Evolutionary conservation across 2,888 invertebrate species (phyloP).

Genomic region (Trichopoda pennipes): DNA sequence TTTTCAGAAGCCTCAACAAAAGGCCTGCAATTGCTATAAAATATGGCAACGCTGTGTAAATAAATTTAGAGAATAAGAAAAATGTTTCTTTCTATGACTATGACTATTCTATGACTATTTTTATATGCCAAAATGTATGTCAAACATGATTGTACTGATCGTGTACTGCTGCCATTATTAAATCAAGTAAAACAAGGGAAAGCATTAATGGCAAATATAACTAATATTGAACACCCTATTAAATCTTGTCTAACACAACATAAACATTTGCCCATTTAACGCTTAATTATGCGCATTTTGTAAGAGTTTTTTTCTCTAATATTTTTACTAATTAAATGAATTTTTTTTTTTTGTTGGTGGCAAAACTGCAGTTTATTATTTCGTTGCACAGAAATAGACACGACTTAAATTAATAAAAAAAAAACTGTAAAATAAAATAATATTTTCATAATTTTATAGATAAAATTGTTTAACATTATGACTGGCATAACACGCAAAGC

Average conservation of each 20-base stretch:
- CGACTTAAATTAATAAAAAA: constrained; percentile 14
- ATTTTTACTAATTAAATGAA: constrained; percentile 13
- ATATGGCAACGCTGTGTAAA: no score
- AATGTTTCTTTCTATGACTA: no score
- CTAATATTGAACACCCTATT: constrained; percentile 23
- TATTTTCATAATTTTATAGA: constrained; percentile 8
- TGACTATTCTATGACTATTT: no score
- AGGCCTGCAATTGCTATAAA: no score
- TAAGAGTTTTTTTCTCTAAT: constrained; percentile 7
- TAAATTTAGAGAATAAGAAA: no score
- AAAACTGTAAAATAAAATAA: constrained; percentile 4
- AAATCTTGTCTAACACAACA: constrained; percentile 18
- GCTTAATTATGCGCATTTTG: constrained; percentile 25
- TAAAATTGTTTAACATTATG: constrained; percentile 51
- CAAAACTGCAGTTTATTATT: not conserved
- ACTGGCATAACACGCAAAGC: constrained; percentile 21
- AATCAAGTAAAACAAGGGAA: not conserved
- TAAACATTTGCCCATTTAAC: constrained; percentile 13
- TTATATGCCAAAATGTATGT: no score
- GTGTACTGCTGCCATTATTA: no score
- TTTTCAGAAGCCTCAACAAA: no score
- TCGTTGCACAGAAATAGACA: constrained; percentile 11
- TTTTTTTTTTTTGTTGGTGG: constrained; percentile 11
- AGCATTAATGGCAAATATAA: not conserved
- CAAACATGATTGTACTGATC: no score